Conservation (phyloP, 2,113 vertebrate genomes). For the Chunga burmeisteri region DNA sequence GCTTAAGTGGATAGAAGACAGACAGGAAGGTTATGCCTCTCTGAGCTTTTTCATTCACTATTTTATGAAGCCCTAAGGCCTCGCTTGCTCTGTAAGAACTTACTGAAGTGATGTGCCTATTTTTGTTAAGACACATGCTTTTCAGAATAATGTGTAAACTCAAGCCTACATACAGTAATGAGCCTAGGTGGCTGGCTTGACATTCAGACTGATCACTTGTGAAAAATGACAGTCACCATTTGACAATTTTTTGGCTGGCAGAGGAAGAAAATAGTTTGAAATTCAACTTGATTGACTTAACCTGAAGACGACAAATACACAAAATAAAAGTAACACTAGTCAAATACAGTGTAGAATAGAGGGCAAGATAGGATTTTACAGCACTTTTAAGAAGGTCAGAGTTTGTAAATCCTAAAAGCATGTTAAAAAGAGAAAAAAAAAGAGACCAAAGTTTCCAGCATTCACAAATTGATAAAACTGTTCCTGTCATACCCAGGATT, state of each 20-base stretch:
- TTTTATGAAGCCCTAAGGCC: conserved; percentile 19
- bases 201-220: not conserved
- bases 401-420: not conserved
- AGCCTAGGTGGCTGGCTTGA: not conserved
- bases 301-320: not conserved
- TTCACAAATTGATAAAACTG: not conserved
- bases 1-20: not conserved
- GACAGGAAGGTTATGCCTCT: conserved; percentile 2
- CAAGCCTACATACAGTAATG: not conserved
- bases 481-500: not conserved
- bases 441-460: not conserved
- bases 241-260: not conserved
- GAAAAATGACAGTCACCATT: not conserved
- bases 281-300: not conserved
- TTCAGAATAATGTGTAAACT: conserved; percentile 10
- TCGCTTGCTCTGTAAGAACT: not conserved
- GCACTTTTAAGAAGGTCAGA: not conserved
- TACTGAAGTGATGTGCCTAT: not conserved
- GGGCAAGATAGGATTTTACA: not conserved
- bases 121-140: conserved; percentile 3
- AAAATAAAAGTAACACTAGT: not conserved
- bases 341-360: not conserved
- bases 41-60: conserved; percentile 3
- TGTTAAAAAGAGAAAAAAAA: not conserved
- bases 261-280: not conserved